A percentile compares a stretch with the other conserved stretches of the same genome.
These are phyloP conservation scores for Hybognathus amarus DNA, from an alignment of 2,797 vertebrate genomes.

Conservation along the genomic window DNA sequence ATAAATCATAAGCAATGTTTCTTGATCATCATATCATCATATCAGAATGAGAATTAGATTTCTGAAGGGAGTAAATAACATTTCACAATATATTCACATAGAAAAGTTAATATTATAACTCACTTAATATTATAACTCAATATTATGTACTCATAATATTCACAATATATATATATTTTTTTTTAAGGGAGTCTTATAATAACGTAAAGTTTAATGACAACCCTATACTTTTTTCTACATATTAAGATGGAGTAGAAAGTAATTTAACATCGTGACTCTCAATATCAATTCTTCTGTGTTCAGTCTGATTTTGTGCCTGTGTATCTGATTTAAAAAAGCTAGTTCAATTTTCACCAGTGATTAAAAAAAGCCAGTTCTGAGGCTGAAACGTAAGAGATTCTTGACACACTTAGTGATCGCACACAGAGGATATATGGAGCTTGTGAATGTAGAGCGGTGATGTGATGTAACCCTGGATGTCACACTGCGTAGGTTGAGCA, in stretches of 20 bases:
- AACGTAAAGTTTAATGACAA: background rate
- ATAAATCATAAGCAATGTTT: background rate
- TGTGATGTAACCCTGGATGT: slow-evolving; percentile 54
- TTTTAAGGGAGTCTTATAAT: no score
- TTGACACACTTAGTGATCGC: slow-evolving; percentile 11
- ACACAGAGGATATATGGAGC: slow-evolving; percentile 13
- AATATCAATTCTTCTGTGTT: background rate
- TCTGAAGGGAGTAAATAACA: background rate
- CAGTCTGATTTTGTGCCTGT: background rate
- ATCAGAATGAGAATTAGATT: background rate
- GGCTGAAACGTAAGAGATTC: slow-evolving; percentile 7
- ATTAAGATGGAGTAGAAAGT: background rate
- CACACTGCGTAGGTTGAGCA: slow-evolving; percentile 43
- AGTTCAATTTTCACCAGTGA: background rate
- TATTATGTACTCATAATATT: background rate
- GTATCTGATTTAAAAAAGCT: background rate
- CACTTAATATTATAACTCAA: no score
- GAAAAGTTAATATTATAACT: background rate
- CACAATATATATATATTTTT: background rate
- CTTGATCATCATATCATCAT: background rate
- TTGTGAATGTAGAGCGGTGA: slow-evolving; percentile 28
- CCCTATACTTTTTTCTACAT: background rate
- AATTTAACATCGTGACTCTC: background rate
- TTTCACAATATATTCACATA: background rate
- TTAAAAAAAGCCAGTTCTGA: background rate